Evolutionary conservation across 2,888 invertebrate species (phyloP).

Genomic region (Eurytoma californica): DNA sequence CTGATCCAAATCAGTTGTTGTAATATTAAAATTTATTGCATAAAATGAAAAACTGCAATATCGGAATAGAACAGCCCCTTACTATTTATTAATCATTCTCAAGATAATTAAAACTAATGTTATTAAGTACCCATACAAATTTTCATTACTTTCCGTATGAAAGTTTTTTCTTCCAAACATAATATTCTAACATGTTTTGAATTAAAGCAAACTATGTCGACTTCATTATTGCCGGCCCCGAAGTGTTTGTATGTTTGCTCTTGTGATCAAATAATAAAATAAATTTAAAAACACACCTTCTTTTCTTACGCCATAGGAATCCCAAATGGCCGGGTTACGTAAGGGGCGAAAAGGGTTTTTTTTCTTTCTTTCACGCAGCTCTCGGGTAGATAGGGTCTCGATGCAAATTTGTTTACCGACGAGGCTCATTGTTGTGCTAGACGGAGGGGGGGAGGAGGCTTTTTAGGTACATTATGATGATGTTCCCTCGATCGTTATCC

Average conservation of each 20-base stretch:
- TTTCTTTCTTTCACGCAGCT: background rate
- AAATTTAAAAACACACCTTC: slow-evolving; percentile 9
- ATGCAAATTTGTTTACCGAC: slow-evolving; percentile 49
- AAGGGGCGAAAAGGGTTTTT: slow-evolving; percentile 19
- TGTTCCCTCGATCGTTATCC: slow-evolving; percentile 46
- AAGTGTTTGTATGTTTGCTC: background rate
- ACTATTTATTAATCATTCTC: no score
- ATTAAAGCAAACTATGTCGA: no score
- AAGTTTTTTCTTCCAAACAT: no score
- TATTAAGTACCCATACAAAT: no score
- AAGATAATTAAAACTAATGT: no score
- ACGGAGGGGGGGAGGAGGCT: slow-evolving; percentile 10
- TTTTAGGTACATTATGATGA: slow-evolving; percentile 37
- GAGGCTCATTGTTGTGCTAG: slow-evolving; percentile 34
- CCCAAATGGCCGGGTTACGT: background rate
- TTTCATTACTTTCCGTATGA: no score
- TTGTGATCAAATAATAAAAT: slow-evolving; percentile 1
- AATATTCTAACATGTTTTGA: no score
- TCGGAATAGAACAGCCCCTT: no score
- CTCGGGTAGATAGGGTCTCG: slow-evolving; percentile 12
- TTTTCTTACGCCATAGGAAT: background rate
- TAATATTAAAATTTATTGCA: no score
- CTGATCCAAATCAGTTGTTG: no score
- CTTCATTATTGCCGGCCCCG: no score
- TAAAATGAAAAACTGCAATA: no score